These are phyloP conservation scores for Siniperca chuatsi DNA, from an alignment of 2,113 vertebrate species.

Conservation along the genomic window DNA sequence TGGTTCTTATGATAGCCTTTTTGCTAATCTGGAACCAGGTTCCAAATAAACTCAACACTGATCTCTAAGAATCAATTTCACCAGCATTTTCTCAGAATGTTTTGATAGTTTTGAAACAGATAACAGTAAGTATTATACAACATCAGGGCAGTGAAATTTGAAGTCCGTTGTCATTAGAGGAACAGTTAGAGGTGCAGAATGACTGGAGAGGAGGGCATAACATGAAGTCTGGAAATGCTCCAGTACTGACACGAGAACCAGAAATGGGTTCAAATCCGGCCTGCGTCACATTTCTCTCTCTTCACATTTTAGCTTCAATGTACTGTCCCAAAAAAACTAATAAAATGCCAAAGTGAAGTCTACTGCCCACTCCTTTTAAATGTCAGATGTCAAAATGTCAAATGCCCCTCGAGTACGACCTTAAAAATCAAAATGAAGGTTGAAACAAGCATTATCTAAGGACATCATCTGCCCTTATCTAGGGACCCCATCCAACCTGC, in stretches of 20 bases:
- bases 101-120: slow-evolving; percentile 15
- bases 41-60: slow-evolving; percentile 31
- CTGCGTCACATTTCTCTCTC: slow-evolving; percentile 45
- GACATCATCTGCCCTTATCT: slow-evolving; percentile 45
- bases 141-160: not conserved
- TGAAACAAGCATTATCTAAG: slow-evolving; percentile 56
- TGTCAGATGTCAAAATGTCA: slow-evolving; percentile 73
- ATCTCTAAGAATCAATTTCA: slow-evolving; percentile 34
- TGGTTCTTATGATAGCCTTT: slow-evolving; percentile 50
- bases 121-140: slow-evolving; percentile 10
- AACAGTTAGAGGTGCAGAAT: slow-evolving; percentile 43
- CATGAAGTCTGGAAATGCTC: slow-evolving; percentile 31
- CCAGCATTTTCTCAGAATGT: slow-evolving; percentile 9
- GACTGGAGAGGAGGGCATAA: slow-evolving; percentile 29
- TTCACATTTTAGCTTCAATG: slow-evolving; percentile 47
- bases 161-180: slow-evolving; percentile 47
- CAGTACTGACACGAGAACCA: slow-evolving; percentile 22
- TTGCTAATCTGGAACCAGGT: slow-evolving; percentile 39
- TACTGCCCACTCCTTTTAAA: slow-evolving; percentile 54
- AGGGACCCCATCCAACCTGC: slow-evolving; percentile 9
- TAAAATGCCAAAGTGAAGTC: slow-evolving; percentile 62
- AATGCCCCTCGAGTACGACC: slow-evolving; percentile 55
- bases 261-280: slow-evolving; percentile 52
- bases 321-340: slow-evolving; percentile 8
- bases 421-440: slow-evolving; percentile 66